Evolutionary conservation across 2,113 vertebrate species (phyloP).

Genomic region (Psephotus haematonotus): DNA sequence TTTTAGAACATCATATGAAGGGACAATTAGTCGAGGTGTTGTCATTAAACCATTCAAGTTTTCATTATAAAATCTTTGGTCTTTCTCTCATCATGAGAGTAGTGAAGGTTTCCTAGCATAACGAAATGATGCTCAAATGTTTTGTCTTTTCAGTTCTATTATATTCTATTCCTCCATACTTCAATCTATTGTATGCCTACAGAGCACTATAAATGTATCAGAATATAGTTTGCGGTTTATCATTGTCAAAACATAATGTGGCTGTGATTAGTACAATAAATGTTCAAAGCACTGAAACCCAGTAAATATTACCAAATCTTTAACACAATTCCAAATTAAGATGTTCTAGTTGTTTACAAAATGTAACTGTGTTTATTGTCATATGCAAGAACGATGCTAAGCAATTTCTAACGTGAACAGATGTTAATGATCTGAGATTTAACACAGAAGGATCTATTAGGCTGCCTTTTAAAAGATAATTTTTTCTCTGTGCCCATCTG

Average conservation of each 20-base stretch:
- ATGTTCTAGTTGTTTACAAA: not conserved
- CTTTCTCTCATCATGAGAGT: not conserved
- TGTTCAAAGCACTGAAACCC: not conserved
- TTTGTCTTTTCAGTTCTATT: not conserved
- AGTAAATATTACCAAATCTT: not conserved
- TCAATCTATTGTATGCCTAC: not conserved
- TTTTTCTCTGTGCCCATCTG: not conserved
- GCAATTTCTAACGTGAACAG: not conserved
- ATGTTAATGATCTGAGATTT: not conserved
- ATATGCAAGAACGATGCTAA: not conserved
- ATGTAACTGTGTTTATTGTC: not conserved
- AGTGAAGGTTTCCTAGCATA: not conserved
- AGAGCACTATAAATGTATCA: not conserved
- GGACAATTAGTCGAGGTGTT: not conserved
- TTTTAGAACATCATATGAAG: not conserved
- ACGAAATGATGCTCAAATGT: not conserved
- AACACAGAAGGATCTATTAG: not conserved
- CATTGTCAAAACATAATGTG: constrained; percentile 2
- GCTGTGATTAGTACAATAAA: constrained; percentile 1
- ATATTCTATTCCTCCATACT: not conserved
- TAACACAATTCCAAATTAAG: not conserved
- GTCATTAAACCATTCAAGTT: constrained; percentile 15
- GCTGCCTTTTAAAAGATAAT: not conserved
- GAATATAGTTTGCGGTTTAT: not conserved
- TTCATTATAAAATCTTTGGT: constrained; percentile 1